These are phyloP conservation scores for Trachemys scripta DNA, from an alignment of 2,113 vertebrate genomes.

Conservation along the genomic window DNA sequence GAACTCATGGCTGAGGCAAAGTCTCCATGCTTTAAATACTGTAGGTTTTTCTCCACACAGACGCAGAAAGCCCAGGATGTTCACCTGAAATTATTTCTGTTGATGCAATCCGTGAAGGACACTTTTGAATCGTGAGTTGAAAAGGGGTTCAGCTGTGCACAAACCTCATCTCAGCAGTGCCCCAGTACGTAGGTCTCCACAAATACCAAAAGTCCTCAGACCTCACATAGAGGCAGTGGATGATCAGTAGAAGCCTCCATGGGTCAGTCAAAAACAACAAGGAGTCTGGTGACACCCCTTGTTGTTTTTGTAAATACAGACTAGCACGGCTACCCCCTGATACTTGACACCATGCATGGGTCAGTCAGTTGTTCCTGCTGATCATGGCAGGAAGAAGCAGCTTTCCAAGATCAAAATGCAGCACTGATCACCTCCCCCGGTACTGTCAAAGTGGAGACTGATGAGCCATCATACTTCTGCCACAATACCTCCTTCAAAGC, in stretches of 20 bases:
- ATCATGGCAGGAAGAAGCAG: background rate
- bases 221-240: background rate
- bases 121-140: background rate
- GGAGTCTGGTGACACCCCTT: too few relatives aligned
- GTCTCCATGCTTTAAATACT: background rate
- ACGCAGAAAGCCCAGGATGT: background rate
- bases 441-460: background rate
- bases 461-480: background rate
- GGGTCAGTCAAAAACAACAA: background rate
- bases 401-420: background rate
- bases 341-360: too few relatives aligned
- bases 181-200: background rate
- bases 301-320: too few relatives aligned
- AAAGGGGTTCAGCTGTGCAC: background rate
- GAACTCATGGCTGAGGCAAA: too few relatives aligned
- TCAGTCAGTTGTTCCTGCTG: background rate
- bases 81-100: background rate
- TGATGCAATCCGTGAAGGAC: accelerated
- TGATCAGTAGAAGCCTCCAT: background rate
- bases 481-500: background rate
- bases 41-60: background rate
- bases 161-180: background rate
- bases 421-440: background rate
- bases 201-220: too few relatives aligned
- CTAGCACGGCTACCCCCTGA: too few relatives aligned